Percentiles rank a stretch among this genome's conserved stretches.
Conservation (phyloP, 1,140 invertebrate species). For the Macrobrachium rosenbergii region DNA sequence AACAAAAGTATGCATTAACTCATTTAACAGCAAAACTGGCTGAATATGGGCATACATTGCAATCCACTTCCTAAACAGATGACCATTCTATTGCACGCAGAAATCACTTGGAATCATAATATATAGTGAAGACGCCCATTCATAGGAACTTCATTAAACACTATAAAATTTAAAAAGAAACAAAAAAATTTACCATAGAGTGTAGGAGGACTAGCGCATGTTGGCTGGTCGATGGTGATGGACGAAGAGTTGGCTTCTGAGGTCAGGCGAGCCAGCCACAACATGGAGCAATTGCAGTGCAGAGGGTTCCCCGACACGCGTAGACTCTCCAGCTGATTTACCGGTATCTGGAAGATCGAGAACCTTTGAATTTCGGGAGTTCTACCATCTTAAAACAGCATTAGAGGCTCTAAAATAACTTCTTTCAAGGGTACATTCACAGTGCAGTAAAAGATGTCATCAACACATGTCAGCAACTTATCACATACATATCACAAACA, state of each 20-base stretch:
- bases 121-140: no score
- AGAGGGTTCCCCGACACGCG: slow-evolving; percentile 76
- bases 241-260: slow-evolving; percentile 72
- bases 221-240: slow-evolving; percentile 51
- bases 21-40: no score
- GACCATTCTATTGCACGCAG: neutral
- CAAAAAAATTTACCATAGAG: slow-evolving; percentile 60
- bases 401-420: no score
- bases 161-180: neutral
- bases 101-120: no score
- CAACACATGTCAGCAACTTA: no score
- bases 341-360: slow-evolving; percentile 39
- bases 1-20: no score
- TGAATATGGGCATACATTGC: neutral
- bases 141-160: no score
- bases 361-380: no score
- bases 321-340: slow-evolving; percentile 50
- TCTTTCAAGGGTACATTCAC: no score
- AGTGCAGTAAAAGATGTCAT: no score
- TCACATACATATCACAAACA: no score
- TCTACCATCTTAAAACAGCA: no score
- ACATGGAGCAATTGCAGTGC: slow-evolving; percentile 82
- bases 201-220: slow-evolving; percentile 55
- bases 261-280: slow-evolving; percentile 81
- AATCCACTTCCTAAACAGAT: neutral